A percentile compares a stretch with the other conserved stretches of the same genome.
Conservation (phyloP, 2,797 vertebrate species). For the Buphagus erythrorhynchus region DNA sequence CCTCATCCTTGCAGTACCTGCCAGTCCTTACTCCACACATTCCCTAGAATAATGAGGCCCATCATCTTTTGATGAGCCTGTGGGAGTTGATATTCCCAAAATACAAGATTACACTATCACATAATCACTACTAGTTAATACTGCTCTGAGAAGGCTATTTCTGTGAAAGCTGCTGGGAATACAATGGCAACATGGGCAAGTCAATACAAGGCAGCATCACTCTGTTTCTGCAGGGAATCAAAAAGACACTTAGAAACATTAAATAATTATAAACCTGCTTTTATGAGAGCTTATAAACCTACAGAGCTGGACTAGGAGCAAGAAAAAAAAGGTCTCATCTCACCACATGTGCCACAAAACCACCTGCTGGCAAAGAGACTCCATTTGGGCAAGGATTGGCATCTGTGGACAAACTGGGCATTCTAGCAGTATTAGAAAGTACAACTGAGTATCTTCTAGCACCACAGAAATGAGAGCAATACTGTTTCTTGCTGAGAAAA, state of each 20-base stretch:
- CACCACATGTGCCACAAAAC: neutral
- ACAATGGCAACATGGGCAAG: conserved; percentile 2
- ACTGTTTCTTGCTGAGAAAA: neutral
- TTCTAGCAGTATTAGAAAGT: neutral
- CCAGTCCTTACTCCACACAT: neutral
- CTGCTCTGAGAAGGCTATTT: neutral
- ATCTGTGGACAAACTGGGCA: neutral
- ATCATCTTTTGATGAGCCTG: conserved; percentile 44
- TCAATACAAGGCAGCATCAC: neutral
- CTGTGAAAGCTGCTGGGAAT: conserved; percentile 5
- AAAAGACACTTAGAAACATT: neutral
- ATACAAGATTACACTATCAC: conserved; percentile 30
- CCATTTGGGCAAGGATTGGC: neutral
- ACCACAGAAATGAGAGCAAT: neutral
- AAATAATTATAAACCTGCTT: neutral
- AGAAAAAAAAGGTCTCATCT: neutral
- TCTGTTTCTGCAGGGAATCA: neutral
- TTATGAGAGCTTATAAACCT: neutral
- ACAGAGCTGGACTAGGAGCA: neutral
- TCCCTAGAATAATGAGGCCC: conserved; percentile 20
- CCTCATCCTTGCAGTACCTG: neutral
- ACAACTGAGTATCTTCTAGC: neutral
- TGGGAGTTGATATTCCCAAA: conserved; percentile 51
- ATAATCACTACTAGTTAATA: conserved; percentile 35
- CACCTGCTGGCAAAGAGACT: neutral